A percentile compares a stretch with the other conserved stretches of the same genome.
phyloP scores from a whole-genome alignment of 2,888 invertebrate species.

The Acleris cristana region DNA sequence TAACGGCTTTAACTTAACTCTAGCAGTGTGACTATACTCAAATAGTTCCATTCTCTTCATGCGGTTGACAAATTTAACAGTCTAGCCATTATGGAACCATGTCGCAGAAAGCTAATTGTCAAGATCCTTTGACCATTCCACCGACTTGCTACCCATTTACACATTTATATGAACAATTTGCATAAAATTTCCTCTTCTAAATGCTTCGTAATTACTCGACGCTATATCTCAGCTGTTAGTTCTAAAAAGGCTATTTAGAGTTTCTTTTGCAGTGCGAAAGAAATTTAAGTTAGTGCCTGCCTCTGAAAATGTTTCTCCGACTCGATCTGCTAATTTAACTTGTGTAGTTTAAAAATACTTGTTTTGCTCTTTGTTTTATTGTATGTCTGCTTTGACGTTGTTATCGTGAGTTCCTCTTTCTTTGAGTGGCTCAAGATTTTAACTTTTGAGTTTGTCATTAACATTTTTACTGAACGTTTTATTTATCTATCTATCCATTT shows the following conservation, averaged over 20 bases:
- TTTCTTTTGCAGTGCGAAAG: slow-evolving; percentile 10
- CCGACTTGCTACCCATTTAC: not conserved
- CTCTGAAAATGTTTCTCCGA: slow-evolving; percentile 4
- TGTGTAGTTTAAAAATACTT: slow-evolving; percentile 1
- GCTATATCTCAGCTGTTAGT: slow-evolving; percentile 2
- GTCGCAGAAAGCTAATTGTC: no score
- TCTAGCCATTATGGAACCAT: no score
- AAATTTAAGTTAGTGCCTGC: slow-evolving; percentile 12
- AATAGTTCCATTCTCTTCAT: no score
- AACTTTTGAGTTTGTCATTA: no score
- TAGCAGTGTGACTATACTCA: no score
- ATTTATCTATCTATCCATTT: no score
- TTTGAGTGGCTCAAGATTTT: no score
- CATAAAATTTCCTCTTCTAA: slow-evolving; percentile 1
- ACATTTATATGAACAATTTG: not conserved
- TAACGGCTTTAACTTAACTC: no score
- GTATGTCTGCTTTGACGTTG: not conserved
- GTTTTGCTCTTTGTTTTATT: not conserved
- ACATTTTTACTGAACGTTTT: no score
- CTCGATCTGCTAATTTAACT: slow-evolving; percentile 8
- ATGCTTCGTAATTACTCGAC: slow-evolving; percentile 5
- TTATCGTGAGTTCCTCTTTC: not conserved
- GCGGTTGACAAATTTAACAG: no score
- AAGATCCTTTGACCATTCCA: no score
- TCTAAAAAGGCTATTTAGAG: not conserved